These are phyloP conservation scores for Bombus haemorrhoidalis DNA, from an alignment of 1,140 invertebrate species.

Conservation along the genomic window DNA sequence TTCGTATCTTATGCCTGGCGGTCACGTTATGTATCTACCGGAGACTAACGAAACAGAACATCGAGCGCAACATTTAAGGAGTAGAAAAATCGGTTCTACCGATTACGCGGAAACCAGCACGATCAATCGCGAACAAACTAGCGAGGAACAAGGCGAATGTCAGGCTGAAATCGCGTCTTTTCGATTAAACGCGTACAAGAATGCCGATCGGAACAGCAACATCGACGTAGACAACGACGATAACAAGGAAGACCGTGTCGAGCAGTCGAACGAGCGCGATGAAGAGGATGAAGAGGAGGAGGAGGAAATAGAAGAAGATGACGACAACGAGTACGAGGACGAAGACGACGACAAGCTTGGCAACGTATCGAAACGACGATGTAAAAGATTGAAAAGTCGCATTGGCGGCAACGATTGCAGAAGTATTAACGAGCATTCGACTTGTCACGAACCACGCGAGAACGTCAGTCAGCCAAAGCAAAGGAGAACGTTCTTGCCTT, in stretches of 20 bases:
- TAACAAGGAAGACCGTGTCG: neutral
- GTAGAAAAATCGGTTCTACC: slow-evolving; percentile 23
- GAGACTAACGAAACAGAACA: slow-evolving; percentile 81
- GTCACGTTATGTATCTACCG: slow-evolving; percentile 91
- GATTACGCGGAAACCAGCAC: slow-evolving; percentile 16
- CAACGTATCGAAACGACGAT: slow-evolving; percentile 1
- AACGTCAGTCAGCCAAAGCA: slow-evolving; percentile 78
- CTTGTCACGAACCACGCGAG: slow-evolving; percentile 80
- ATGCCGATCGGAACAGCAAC: neutral
- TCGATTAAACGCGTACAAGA: neutral
- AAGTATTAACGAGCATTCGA: neutral
- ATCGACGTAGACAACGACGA: neutral
- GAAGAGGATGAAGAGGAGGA: neutral
- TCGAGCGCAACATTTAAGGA: slow-evolving; percentile 67
- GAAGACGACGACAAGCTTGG: neutral
- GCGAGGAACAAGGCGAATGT: neutral
- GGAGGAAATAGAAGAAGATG: neutral
- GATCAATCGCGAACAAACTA: slow-evolving; percentile 39
- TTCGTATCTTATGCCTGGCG: slow-evolving; percentile 82
- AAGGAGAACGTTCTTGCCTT: slow-evolving; percentile 3
- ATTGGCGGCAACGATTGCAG: slow-evolving; percentile 20
- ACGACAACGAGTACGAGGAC: neutral
- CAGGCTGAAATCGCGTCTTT: neutral
- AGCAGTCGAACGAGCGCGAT: neutral
- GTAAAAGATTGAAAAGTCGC: slow-evolving; percentile 27